A percentile compares a stretch with the other conserved stretches of the same genome.
Evolutionary conservation across 2,888 invertebrate genomes (phyloP).

Genomic region (Falcaria lacertinaria): DNA sequence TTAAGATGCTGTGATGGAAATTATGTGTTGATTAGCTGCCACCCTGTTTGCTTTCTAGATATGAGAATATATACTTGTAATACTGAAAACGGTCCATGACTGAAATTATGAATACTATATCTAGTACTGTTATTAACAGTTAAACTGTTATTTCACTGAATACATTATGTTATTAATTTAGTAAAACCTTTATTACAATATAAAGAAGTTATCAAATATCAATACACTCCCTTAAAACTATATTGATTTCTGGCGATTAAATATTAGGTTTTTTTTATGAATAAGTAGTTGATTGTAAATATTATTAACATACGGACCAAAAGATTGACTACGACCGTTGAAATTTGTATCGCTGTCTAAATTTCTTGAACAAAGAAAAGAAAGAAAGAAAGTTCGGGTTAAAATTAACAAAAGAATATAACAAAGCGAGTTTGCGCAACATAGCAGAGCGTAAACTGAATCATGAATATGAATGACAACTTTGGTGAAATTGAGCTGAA

Average conservation of each 20-base stretch:
- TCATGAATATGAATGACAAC: slow-evolving; percentile 74
- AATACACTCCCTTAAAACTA: too few species aligned
- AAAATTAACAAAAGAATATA: slow-evolving; percentile 61
- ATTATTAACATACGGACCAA: not conserved
- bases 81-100: too few species aligned
- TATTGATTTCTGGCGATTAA: too few species aligned
- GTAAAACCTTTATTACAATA: too few species aligned
- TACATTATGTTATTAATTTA: too few species aligned
- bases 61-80: not conserved
- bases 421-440: slow-evolving; percentile 59
- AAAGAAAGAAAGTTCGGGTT: slow-evolving; percentile 11
- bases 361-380: slow-evolving; percentile 5
- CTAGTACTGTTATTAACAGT: too few species aligned
- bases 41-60: not conserved
- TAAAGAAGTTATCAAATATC: too few species aligned
- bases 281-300: not conserved
- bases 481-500: slow-evolving; percentile 63
- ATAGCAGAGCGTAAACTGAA: slow-evolving; percentile 55
- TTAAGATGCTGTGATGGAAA: not conserved
- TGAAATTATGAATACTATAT: too few species aligned
- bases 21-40: not conserved
- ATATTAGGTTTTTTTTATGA: not conserved
- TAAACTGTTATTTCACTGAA: too few species aligned
- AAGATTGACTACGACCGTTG: slow-evolving; percentile 13
- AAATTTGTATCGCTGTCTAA: slow-evolving; percentile 18